Evolutionary conservation across 2,113 vertebrate species (phyloP), one percentile per base, ranked within the genome.

Genomic region (Sinocyclocheilus anophthalmus): DNA sequence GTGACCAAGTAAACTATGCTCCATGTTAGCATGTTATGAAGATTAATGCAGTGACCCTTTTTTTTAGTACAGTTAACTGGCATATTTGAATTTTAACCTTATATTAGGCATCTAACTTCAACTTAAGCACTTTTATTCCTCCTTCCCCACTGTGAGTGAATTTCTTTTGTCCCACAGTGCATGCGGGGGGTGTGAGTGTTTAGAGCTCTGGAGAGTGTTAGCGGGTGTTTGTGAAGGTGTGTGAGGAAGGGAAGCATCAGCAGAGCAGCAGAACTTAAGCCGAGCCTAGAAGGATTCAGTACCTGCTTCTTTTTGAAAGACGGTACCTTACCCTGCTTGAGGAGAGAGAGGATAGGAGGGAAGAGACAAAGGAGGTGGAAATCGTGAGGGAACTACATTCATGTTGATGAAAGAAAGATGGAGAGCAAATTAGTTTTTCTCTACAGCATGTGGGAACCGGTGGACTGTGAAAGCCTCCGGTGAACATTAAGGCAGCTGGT

Each of bases 261-360:
- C 81, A 83, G 57, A 88, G 73, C 88, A 86, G 76, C 84, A 83
- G 72, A 75, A 65, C 84, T 89, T 84, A 89, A 86, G 79, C 85
- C 3, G 69, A 87, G 57, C 61, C 82, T 76, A 30, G 81, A 89
- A 94, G 89, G 87, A 90, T 91, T 95, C 91, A 94, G 95, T 97
- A 97, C 97, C 97, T 97, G 95, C 92, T 96, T 97, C 91, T 88
- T 94, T 94, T 92, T 97, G 93, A 94, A 93, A 96, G 95, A 96
- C 83, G 96, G 95, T 95, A 91, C 95, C 93, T 95, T 96, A 96
- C 87, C 94, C 73, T 85, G 95, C 95, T 95, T 93, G 83, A 88
- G 90, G 88, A 76, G 69, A 87, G 84, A 85, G 79, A 94, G 89
- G 93, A 90, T 93, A 79, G 92, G 91, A 92, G 48, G 69, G 3